phyloP scores from a whole-genome alignment of 2,797 vertebrate genomes.

The Lithobates pipiens region DNA sequence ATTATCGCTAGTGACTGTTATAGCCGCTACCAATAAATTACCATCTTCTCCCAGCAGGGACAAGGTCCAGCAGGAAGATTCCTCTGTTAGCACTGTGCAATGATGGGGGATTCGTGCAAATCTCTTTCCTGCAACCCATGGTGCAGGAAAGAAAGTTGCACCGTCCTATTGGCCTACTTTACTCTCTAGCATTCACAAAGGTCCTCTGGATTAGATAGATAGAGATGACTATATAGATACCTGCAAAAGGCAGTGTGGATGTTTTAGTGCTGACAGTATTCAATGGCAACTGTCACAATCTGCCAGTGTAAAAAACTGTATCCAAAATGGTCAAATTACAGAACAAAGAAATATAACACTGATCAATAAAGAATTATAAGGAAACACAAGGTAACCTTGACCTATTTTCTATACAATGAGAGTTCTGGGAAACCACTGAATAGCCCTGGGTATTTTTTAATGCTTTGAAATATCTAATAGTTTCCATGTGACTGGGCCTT shows the following conservation, averaged over 20 bases:
- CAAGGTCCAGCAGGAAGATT: no score
- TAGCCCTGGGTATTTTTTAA: not conserved
- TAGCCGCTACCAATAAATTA: no score
- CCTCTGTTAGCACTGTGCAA: no score
- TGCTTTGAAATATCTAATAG: not conserved
- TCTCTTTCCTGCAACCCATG: no score
- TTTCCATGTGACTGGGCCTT: not conserved
- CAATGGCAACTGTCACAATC: not conserved
- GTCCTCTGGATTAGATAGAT: not conserved
- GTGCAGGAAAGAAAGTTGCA: no score
- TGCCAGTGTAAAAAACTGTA: not conserved
- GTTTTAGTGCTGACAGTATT: no score
- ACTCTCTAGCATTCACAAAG: no score
- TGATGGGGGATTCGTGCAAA: no score
- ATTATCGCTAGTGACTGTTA: no score
- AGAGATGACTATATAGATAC: not conserved
- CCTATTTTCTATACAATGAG: not conserved
- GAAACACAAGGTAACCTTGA: constrained; percentile 53
- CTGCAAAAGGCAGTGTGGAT: no score
- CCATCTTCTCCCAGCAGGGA: no score
- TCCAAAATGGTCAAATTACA: not conserved
- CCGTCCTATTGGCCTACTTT: no score
- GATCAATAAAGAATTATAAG: constrained; percentile 43
- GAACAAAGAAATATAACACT: constrained; percentile 13
- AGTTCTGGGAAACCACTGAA: constrained; percentile 11